Percentiles rank a stretch among this genome's conserved stretches.
These are phyloP conservation scores for Brachionus calyciflorus DNA, from an alignment of 1,140 invertebrate species.

Conservation along the genomic window DNA sequence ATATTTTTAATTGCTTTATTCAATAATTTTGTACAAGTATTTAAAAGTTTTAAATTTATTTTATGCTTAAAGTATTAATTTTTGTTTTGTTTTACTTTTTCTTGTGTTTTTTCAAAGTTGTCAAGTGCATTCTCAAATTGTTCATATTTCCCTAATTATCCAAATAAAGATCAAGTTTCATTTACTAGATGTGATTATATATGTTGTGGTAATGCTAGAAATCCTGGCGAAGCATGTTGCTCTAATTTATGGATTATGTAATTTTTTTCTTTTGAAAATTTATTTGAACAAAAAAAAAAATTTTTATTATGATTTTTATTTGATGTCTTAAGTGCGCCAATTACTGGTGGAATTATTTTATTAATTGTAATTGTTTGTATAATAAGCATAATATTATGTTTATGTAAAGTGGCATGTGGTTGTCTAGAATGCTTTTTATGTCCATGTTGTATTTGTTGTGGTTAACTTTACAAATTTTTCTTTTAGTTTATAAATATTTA, in stretches of 20 bases:
- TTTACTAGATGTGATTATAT: conserved; percentile 7
- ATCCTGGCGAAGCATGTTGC: neutral
- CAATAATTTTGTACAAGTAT: too few species aligned
- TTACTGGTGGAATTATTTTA: neutral
- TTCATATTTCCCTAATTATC: conserved; percentile 18
- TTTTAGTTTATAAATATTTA: too few species aligned
- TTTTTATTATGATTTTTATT: neutral
- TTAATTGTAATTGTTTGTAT: neutral
- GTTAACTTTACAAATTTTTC: too few species aligned
- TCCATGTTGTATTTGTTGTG: conserved; percentile 28
- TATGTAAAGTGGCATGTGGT: conserved; percentile 23
- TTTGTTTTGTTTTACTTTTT: neutral
- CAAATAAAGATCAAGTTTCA: neutral
- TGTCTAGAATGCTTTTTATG: conserved; percentile 21
- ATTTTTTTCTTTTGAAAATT: neutral
- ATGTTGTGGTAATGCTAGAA: conserved; percentile 4
- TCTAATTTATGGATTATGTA: conserved; percentile 20
- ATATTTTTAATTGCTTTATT: too few species aligned
- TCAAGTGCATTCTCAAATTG: conserved; percentile 1
- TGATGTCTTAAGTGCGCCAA: conserved; percentile 4
- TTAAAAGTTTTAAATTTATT: too few species aligned
- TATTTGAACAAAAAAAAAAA: neutral
- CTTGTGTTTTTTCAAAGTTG: neutral
- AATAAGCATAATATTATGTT: conserved; percentile 26
- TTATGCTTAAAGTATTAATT: too few species aligned